phyloP scores from a whole-genome alignment of 2,797 vertebrate genomes.

The Rhinophrynus dorsalis region DNA sequence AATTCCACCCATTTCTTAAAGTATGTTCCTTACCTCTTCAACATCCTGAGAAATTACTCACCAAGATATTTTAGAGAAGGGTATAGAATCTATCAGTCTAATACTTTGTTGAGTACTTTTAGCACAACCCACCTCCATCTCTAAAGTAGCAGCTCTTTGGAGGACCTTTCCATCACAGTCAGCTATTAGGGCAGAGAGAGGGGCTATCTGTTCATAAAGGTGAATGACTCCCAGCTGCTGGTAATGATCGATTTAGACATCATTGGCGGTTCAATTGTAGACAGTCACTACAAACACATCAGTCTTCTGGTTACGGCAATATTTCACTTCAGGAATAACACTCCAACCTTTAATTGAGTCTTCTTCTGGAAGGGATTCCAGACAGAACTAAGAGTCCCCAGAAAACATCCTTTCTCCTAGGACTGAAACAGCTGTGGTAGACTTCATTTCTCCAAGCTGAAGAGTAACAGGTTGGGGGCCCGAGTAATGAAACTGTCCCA shows the following conservation, averaged over 20 bases:
- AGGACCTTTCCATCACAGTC: neutral
- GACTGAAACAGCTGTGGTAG: neutral
- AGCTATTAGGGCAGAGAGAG: neutral
- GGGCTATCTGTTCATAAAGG: neutral
- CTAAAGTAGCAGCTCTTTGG: neutral
- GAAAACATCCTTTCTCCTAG: neutral
- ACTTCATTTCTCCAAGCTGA: neutral
- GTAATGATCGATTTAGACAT: neutral
- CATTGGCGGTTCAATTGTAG: neutral
- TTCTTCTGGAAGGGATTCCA: neutral
- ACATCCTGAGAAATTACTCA: neutral
- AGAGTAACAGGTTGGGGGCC: neutral
- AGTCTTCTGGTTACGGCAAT: too few species aligned
- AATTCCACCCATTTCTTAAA: neutral
- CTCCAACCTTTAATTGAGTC: neutral
- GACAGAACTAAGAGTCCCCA: neutral
- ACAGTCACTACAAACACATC: too few species aligned
- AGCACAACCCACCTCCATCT: slow-evolving; percentile 1
- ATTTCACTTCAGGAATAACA: too few species aligned
- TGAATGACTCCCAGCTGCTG: neutral
- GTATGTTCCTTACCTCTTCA: neutral
- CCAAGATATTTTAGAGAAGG: neutral
- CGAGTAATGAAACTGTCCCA: neutral
- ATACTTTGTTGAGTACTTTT: neutral
- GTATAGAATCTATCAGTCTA: neutral